These are phyloP conservation scores for Sphinx pinastri DNA, from an alignment of 2,888 invertebrate species.

Conservation along the genomic window DNA sequence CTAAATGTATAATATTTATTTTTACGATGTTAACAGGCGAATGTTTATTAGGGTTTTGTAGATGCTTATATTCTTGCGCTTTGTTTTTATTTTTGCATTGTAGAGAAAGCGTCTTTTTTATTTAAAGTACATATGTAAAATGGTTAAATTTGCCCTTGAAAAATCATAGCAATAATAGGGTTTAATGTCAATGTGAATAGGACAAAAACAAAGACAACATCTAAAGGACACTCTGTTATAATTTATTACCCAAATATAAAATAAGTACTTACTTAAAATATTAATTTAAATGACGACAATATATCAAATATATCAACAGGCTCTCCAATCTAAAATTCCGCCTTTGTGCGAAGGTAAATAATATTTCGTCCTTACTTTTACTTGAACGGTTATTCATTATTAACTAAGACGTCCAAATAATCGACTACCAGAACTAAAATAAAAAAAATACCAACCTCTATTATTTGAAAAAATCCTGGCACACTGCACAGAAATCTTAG, in stretches of 20 bases:
- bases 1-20: too few species aligned
- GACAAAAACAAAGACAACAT: too few species aligned
- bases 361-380: constrained; percentile 41
- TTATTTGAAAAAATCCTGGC: constrained; percentile 63
- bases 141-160: too few species aligned
- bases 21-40: too few species aligned
- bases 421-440: constrained; percentile 38
- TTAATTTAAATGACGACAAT: background rate
- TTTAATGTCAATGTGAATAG: too few species aligned
- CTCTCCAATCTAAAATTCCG: constrained; percentile 18
- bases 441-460: constrained; percentile 58
- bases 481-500: constrained; percentile 58
- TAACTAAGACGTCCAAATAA: constrained; percentile 40
- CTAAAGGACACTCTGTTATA: too few species aligned
- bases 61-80: background rate
- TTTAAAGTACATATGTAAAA: too few species aligned
- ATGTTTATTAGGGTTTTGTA: background rate
- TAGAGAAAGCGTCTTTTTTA: too few species aligned
- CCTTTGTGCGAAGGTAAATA: constrained; percentile 23
- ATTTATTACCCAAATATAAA: too few species aligned
- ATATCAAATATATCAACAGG: background rate
- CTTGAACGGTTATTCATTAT: constrained; percentile 43
- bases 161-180: too few species aligned
- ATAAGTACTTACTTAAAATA: background rate
- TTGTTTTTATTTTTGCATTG: too few species aligned